phyloP scores from a whole-genome alignment of 2,797 vertebrate genomes.

The Dromococcyx pavoninus region DNA sequence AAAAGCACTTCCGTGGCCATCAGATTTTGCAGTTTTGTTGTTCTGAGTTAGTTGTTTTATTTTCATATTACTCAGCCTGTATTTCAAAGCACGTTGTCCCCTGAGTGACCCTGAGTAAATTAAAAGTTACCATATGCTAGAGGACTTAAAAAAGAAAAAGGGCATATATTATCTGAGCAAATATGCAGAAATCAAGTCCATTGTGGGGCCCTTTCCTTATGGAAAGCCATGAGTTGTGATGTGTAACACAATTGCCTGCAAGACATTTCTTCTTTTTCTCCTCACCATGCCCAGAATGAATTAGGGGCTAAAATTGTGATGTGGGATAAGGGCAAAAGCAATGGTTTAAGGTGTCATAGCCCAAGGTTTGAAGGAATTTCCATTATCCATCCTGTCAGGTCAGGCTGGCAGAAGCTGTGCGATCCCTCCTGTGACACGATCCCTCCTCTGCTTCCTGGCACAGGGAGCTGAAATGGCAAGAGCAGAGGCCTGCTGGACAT shows the following conservation, averaged over 20 bases:
- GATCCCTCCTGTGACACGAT: background rate
- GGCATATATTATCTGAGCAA: background rate
- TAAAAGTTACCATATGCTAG: background rate
- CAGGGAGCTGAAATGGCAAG: background rate
- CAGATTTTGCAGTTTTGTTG: background rate
- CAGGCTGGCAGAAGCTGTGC: background rate
- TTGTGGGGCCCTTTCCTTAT: background rate
- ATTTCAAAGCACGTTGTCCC: background rate
- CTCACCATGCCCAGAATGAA: background rate
- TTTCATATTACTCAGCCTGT: background rate
- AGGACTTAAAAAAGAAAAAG: background rate
- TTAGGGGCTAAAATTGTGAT: background rate
- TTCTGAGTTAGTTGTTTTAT: background rate
- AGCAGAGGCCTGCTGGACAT: background rate
- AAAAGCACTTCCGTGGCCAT: background rate
- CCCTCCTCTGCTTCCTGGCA: background rate
- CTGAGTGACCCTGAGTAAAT: background rate
- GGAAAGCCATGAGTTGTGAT: background rate
- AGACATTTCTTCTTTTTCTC: background rate
- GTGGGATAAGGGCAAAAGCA: background rate
- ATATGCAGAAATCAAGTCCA: background rate
- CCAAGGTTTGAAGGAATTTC: background rate
- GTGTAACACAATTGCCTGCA: background rate
- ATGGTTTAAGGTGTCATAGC: background rate
- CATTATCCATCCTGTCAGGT: rapidly evolving